Percentiles rank a stretch among this genome's conserved stretches.
phyloP scores from a whole-genome alignment of 2,888 invertebrate genomes.

The Leptura quadrifasciata region DNA sequence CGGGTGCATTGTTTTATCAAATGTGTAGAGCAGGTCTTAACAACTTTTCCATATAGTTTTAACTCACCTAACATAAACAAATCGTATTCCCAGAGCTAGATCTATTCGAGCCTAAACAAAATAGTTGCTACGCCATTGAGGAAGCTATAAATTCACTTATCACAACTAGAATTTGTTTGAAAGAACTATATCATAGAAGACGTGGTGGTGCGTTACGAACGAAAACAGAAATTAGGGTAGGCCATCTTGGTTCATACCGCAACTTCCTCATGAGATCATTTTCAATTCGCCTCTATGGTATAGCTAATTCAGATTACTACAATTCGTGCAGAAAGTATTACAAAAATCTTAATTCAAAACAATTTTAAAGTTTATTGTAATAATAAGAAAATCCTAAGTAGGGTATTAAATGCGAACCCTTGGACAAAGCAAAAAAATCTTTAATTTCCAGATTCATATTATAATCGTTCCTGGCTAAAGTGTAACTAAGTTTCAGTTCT shows the following conservation, averaged over 20 bases:
- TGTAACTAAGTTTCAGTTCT: not conserved
- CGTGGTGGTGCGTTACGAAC: not conserved
- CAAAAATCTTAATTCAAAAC: not conserved
- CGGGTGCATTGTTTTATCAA: too few relatives aligned
- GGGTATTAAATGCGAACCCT: not conserved
- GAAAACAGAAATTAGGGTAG: not conserved
- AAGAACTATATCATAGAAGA: too few relatives aligned
- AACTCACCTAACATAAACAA: not conserved
- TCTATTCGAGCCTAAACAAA: not conserved
- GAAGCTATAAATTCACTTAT: not conserved
- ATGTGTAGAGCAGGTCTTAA: too few relatives aligned
- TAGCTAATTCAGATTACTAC: not conserved
- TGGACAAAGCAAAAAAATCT: not conserved
- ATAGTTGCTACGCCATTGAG: not conserved
- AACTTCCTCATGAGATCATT: too few relatives aligned
- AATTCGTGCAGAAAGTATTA: not conserved
- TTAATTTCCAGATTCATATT: not conserved
- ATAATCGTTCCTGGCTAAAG: conserved; percentile 7
- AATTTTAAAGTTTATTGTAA: not conserved
- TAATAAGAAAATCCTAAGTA: not conserved
- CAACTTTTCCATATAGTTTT: not conserved
- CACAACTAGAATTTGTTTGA: not conserved
- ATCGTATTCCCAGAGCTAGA: not conserved
- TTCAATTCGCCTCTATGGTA: too few relatives aligned
- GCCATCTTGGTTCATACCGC: too few relatives aligned